Percentiles rank a stretch among this genome's conserved stretches.
Evolutionary conservation across 2,888 invertebrate species (phyloP).

Genomic region (Amiota communis): DNA sequence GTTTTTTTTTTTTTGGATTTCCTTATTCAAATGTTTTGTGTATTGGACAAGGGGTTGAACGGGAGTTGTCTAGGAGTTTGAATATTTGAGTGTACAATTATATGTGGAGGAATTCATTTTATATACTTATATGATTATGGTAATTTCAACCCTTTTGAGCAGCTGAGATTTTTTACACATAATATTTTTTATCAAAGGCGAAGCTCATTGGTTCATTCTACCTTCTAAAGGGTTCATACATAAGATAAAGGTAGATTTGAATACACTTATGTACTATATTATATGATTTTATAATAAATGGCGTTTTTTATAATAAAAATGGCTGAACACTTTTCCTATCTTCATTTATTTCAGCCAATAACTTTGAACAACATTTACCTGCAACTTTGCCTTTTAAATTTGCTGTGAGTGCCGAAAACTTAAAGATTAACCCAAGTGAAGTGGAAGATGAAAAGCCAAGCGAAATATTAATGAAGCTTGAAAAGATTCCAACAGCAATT

Average conservation of each 20-base stretch:
- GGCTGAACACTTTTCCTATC: background rate
- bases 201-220: slow-evolving; percentile 17
- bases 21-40: slow-evolving; percentile 58
- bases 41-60: slow-evolving; percentile 46
- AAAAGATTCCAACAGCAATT: slow-evolving; percentile 25
- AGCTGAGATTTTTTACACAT: slow-evolving; percentile 5
- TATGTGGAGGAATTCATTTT: slow-evolving; percentile 30
- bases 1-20: slow-evolving; percentile 26
- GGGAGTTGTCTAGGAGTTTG: slow-evolving; percentile 40
- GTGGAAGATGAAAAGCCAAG: slow-evolving; percentile 46
- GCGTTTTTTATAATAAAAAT: slow-evolving; percentile 20
- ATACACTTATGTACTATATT: background rate
- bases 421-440: slow-evolving; percentile 34
- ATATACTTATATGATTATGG: slow-evolving; percentile 50
- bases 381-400: slow-evolving; percentile 49
- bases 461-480: slow-evolving; percentile 31
- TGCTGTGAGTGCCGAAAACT: slow-evolving; percentile 30
- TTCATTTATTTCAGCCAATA: slow-evolving; percentile 45
- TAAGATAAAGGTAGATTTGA: background rate
- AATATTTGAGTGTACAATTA: slow-evolving; percentile 39
- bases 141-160: slow-evolving; percentile 61
- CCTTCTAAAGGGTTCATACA: background rate
- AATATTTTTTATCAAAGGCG: background rate
- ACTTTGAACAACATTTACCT: slow-evolving; percentile 23
- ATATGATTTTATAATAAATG: slow-evolving; percentile 38